Conservation (phyloP, 2,888 invertebrate genomes). For the Heliconius charithonia region DNA sequence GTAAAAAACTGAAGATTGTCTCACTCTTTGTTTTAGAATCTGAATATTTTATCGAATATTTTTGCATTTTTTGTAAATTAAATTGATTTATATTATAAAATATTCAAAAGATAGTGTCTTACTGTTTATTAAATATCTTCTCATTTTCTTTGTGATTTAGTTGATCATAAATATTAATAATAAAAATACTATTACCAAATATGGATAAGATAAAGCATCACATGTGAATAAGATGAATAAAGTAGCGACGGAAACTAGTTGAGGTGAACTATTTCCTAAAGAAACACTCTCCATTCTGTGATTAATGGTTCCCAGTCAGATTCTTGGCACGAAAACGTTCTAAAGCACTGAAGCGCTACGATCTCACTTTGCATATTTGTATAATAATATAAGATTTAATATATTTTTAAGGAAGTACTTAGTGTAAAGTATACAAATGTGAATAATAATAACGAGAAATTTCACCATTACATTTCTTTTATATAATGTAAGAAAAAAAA, state of each 20-base stretch:
- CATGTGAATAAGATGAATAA: conserved; percentile 39
- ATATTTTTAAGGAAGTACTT: conserved; percentile 5
- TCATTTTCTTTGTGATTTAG: too few species aligned
- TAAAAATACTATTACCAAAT: background rate
- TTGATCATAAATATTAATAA: background rate
- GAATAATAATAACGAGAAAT: background rate
- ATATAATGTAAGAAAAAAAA: background rate
- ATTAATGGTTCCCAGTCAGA: conserved; percentile 46
- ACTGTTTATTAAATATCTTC: too few species aligned
- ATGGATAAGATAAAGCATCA: background rate
- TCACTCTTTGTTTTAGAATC: conserved; percentile 2
- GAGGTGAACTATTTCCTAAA: conserved; percentile 40
- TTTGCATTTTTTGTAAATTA: background rate
- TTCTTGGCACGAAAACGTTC: conserved; percentile 53
- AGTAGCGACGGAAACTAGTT: conserved; percentile 40
- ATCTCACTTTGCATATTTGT: conserved; percentile 20
- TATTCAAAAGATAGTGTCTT: background rate
- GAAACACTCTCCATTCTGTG: conserved; percentile 41
- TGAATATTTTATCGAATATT: background rate
- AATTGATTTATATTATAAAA: background rate
- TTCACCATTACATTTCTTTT: background rate
- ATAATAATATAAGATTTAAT: conserved; percentile 20
- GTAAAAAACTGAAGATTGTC: conserved; percentile 30
- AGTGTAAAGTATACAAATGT: conserved; percentile 7
- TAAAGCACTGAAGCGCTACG: conserved; percentile 19